Evolutionary conservation across 1,140 invertebrate genomes (phyloP).

Genomic region (Coboldia fuscipes): DNA sequence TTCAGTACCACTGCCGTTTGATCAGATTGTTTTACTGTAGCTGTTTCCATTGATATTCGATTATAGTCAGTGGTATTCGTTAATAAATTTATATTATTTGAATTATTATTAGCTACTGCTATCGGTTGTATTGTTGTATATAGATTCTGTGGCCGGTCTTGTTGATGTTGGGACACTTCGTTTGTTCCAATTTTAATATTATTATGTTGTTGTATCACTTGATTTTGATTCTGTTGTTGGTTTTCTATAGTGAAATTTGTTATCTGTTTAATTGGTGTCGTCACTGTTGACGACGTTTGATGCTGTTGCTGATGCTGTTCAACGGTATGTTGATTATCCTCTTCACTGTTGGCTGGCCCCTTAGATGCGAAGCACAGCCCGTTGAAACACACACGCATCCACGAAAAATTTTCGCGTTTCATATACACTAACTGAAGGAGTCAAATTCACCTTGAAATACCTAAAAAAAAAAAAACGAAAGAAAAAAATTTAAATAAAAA

Average conservation of each 20-base stretch:
- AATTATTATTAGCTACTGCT: background rate
- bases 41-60: too few species aligned
- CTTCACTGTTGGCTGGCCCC: slow-evolving; percentile 53
- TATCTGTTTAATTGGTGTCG: slow-evolving; percentile 24
- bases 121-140: slow-evolving; percentile 4
- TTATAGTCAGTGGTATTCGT: too few species aligned
- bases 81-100: background rate
- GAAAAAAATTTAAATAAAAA: background rate
- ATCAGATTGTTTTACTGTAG: too few species aligned
- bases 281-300: slow-evolving; percentile 23
- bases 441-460: background rate
- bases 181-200: background rate
- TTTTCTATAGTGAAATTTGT: slow-evolving; percentile 13
- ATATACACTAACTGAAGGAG: background rate
- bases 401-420: slow-evolving; percentile 28
- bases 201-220: background rate
- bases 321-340: slow-evolving; percentile 30
- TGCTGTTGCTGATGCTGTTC: slow-evolving; percentile 23
- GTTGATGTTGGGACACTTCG: slow-evolving; percentile 6
- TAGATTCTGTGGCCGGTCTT: slow-evolving; percentile 6
- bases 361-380: slow-evolving; percentile 68
- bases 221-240: background rate
- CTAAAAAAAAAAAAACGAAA: background rate
- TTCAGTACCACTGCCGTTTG: too few species aligned
- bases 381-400: slow-evolving; percentile 74